These are phyloP conservation scores for Myrmophylax atrothorax DNA, from an alignment of 2,113 vertebrate genomes.

Conservation along the genomic window DNA sequence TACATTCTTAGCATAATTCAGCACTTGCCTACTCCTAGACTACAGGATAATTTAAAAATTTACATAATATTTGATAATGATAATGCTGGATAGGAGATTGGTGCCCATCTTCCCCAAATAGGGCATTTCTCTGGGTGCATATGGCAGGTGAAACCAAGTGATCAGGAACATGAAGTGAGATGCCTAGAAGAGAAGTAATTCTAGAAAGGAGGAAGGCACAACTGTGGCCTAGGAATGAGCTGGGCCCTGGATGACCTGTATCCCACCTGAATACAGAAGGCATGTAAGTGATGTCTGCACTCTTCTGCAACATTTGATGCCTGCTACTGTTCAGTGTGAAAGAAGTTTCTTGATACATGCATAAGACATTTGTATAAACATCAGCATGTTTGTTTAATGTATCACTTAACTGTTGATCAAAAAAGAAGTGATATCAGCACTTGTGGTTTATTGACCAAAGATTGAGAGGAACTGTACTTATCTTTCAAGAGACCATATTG, in stretches of 20 bases:
- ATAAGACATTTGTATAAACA: neutral
- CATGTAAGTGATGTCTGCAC: fast-evolving
- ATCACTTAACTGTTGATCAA: neutral
- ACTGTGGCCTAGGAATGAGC: neutral
- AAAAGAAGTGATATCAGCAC: neutral
- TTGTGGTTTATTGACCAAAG: neutral
- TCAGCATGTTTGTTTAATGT: neutral
- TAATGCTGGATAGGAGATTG: neutral
- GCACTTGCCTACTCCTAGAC: neutral
- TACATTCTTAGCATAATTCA: neutral
- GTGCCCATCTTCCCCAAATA: neutral
- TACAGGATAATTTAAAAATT: neutral
- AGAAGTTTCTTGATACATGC: neutral
- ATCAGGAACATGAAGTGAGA: neutral
- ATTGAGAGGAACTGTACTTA: neutral
- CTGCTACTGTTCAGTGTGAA: neutral
- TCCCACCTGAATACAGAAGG: neutral
- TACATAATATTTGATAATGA: neutral
- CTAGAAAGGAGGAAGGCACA: neutral
- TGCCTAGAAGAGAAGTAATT: neutral
- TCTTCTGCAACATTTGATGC: neutral
- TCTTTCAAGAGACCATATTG: neutral
- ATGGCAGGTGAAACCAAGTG: neutral
- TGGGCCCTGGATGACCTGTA: neutral
- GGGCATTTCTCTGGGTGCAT: neutral